A percentile compares a stretch with the other conserved stretches of the same genome.
phyloP scores from a whole-genome alignment of 1,140 invertebrate genomes.

The Phortica variegata region DNA sequence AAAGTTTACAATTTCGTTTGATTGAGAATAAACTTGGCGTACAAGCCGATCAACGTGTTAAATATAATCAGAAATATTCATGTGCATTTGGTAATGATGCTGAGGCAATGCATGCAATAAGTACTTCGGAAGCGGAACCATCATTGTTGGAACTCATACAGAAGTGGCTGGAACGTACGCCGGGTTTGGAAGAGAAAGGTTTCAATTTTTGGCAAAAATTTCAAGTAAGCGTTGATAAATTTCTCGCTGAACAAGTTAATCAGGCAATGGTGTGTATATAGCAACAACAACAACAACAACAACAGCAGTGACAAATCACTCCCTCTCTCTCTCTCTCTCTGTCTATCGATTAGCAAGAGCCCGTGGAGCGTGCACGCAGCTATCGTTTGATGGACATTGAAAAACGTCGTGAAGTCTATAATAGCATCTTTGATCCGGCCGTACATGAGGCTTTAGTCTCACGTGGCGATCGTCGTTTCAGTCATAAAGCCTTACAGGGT shows the following conservation, averaged over 20 bases:
- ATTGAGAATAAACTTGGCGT: constrained; percentile 97
- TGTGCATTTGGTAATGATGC: constrained; percentile 81
- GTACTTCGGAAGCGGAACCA: constrained; percentile 78
- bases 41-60: constrained; percentile 81
- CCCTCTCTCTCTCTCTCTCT: too few relatives aligned
- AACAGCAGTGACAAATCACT: too few relatives aligned
- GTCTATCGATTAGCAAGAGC: too few relatives aligned
- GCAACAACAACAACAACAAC: too few relatives aligned
- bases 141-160: constrained; percentile 83
- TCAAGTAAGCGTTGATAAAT: constrained; percentile 70
- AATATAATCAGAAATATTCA: constrained; percentile 91
- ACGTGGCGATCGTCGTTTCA: constrained; percentile 86
- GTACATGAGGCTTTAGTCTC: constrained; percentile 79
- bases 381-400: constrained; percentile 72
- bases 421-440: constrained; percentile 82
- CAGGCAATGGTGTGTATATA: constrained; percentile 34
- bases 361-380: constrained; percentile 60
- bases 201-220: constrained; percentile 96
- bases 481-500: constrained; percentile 88
- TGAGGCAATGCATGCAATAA: constrained; percentile 70
- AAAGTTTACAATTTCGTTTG: constrained; percentile 93
- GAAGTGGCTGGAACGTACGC: constrained; percentile 91
- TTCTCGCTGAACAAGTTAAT: constrained; percentile 69
- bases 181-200: constrained; percentile 78
- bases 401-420: constrained; percentile 80